Conservation (phyloP, 2,113 vertebrate genomes). For the Passerina amoena region DNA sequence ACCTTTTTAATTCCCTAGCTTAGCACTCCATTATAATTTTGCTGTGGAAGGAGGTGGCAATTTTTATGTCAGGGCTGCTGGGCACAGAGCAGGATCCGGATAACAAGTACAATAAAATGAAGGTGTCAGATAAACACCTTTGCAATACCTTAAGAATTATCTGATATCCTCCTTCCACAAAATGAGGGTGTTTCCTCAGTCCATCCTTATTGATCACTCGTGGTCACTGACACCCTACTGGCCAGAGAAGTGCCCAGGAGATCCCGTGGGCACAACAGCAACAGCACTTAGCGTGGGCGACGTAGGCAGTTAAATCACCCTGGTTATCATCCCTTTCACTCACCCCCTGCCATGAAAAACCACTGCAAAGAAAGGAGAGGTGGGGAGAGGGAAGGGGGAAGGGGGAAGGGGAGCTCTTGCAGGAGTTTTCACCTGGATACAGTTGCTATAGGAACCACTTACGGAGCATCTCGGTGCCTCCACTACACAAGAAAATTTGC, state of each 20-base stretch:
- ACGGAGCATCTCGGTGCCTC: not conserved
- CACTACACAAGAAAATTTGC: not conserved
- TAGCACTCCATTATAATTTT: not conserved
- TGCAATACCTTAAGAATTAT: not conserved
- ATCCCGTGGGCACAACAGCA: rapidly evolving
- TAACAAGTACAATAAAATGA: not conserved
- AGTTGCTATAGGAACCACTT: conserved; percentile 74
- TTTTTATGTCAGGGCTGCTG: not conserved
- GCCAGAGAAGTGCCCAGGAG: rapidly evolving
- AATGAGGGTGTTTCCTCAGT: not conserved
- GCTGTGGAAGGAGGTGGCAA: not conserved
- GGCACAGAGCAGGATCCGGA: not conserved
- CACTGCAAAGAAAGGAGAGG: not conserved
- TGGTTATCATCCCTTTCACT: not conserved
- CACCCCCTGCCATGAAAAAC: not conserved
- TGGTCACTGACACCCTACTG: not conserved
- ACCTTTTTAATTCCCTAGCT: not conserved
- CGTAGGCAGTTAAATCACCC: not conserved
- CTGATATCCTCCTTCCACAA: not conserved
- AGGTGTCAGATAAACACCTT: not conserved
- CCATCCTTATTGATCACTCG: rapidly evolving
- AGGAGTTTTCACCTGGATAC: conserved; percentile 67
- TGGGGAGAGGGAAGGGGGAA: not conserved
- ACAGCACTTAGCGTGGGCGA: not conserved
- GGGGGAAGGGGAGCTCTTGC: conserved; percentile 24